These are phyloP conservation scores for Picathartes gymnocephalus DNA, from an alignment of 2,113 vertebrate genomes.

Conservation along the genomic window DNA sequence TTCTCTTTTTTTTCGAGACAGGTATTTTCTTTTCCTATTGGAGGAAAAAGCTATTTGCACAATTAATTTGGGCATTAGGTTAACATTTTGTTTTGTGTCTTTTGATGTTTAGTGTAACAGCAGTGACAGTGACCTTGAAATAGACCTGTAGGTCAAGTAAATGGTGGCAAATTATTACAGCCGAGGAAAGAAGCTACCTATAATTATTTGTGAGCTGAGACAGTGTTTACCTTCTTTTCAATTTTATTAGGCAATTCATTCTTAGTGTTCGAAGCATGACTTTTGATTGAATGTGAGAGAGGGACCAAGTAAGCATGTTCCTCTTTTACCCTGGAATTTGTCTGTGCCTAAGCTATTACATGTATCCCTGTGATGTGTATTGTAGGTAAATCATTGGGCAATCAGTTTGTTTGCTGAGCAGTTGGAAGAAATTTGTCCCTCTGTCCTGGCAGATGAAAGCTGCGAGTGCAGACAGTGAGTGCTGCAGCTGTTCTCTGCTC, in stretches of 20 bases:
- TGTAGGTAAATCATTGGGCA: not conserved
- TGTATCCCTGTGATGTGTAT: accelerated
- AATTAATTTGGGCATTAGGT: accelerated
- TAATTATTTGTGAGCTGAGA: not conserved
- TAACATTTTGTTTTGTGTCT: not conserved
- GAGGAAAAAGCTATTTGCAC: not conserved
- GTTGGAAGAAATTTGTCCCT: not conserved
- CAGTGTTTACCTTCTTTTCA: not conserved
- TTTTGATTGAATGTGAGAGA: not conserved
- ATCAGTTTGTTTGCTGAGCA: not conserved
- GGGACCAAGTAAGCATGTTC: not conserved
- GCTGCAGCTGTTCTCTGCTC: not conserved
- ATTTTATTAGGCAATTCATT: not conserved
- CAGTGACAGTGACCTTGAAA: not conserved
- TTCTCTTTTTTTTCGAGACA: not conserved
- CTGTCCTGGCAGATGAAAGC: not conserved
- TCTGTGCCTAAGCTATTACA: accelerated
- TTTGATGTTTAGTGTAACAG: not conserved
- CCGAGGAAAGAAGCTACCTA: accelerated
- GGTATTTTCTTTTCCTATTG: accelerated
- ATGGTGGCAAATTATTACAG: not conserved
- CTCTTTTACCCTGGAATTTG: not conserved
- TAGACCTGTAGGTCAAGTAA: not conserved
- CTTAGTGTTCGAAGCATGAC: accelerated
- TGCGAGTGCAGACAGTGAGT: not conserved